Conservation (phyloP, 1,140 invertebrate species). For the Penaeus vannamei region DNA sequence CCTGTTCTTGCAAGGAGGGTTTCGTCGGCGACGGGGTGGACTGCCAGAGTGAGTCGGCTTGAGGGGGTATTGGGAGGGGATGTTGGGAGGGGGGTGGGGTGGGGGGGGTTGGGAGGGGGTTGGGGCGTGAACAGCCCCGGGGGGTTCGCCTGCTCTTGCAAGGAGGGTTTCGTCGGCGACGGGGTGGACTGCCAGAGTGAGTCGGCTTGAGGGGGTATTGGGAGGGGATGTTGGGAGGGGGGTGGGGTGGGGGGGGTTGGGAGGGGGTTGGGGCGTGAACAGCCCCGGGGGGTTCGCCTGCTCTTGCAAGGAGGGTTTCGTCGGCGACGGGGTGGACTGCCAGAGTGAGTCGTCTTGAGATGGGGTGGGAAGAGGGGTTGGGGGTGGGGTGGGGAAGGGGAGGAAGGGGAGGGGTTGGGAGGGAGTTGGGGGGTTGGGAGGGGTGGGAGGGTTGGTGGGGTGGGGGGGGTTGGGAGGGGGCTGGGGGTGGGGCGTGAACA, state of each 20-base stretch:
- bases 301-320: conserved; percentile 85
- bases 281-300: conserved; percentile 91
- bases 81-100: too few species aligned
- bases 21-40: conserved; percentile 88
- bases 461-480: too few species aligned
- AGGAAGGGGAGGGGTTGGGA: too few species aligned
- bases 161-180: conserved; percentile 88
- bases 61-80: too few species aligned
- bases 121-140: conserved; percentile 88
- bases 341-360: conserved; percentile 66
- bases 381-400: too few species aligned
- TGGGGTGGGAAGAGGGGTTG: too few species aligned
- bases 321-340: conserved; percentile 85
- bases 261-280: conserved; percentile 78
- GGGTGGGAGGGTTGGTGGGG: too few species aligned
- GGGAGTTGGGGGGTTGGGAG: too few species aligned
- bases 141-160: conserved; percentile 87
- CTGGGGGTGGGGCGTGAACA: conserved; percentile 90
- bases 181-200: conserved; percentile 77
- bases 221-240: too few species aligned
- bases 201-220: not conserved
- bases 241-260: too few species aligned
- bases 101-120: too few species aligned
- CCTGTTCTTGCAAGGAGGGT: conserved; percentile 85
- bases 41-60: conserved; percentile 70